These are phyloP conservation scores for Mionectes olivaceus DNA, from an alignment of 2,797 vertebrate species.

Conservation along the genomic window DNA sequence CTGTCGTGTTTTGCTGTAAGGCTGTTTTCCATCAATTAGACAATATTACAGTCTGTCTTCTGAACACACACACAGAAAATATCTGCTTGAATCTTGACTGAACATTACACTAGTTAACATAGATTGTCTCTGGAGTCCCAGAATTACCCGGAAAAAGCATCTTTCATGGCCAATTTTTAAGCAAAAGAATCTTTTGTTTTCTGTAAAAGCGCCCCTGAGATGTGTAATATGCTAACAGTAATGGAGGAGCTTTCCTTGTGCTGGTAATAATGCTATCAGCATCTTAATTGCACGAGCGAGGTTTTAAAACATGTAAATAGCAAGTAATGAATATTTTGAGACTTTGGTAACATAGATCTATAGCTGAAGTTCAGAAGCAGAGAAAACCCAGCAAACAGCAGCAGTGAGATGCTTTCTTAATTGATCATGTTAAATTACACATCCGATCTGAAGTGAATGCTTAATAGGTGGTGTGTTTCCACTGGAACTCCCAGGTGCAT, in stretches of 20 bases:
- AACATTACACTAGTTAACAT: background rate
- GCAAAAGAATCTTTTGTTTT: conserved; percentile 38
- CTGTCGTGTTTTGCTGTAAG: background rate
- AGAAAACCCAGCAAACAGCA: background rate
- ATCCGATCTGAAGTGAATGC: background rate
- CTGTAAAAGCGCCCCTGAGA: conserved; percentile 42
- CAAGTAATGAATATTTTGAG: conserved; percentile 7
- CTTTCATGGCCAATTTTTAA: conserved; percentile 11
- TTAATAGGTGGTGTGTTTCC: background rate
- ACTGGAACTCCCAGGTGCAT: background rate
- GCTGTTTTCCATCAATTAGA: background rate
- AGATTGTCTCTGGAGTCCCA: background rate
- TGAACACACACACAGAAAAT: background rate
- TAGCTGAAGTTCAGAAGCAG: background rate
- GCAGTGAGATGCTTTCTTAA: background rate
- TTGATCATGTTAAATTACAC: background rate
- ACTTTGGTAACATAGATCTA: background rate
- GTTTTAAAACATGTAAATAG: background rate
- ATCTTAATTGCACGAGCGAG: background rate
- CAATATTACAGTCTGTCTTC: background rate
- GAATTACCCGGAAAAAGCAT: conserved; percentile 18
- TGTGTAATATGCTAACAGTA: background rate
- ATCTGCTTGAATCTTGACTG: background rate
- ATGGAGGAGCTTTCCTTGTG: background rate
- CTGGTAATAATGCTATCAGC: background rate